Evolutionary conservation across 2,888 invertebrate species (phyloP), one percentile per base, ranked within the genome.

Genomic region (Oscheius onirici): DNA sequence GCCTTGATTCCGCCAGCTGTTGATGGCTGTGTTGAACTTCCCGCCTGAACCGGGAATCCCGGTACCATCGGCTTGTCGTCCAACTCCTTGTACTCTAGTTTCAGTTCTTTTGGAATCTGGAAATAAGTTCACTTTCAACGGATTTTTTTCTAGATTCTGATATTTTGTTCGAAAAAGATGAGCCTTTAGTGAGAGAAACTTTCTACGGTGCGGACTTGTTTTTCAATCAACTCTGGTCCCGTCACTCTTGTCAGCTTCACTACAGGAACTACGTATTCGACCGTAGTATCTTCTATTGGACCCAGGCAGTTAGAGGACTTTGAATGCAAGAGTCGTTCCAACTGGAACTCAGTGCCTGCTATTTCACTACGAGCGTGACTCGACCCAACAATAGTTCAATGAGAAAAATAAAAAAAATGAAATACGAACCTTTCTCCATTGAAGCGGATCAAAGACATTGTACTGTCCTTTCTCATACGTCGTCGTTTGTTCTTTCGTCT

Each of bases 381-480:
- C 13, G 22, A 22, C 22, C 13, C 5, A 52, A 2, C 11, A 55
- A 55, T 60, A 8, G 26, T 43, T 43, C 40, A 41, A 22, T 10
- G 17, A 40, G 8, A 28, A 67, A 15, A 40, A 26, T 26, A 15
- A n/a, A 34, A 13, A 20, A 11, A 22, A 28, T 5, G 15, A 20
- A 26, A 11, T 15, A 58, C 46, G 17, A 51, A 96, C 95, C 91
- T 97, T 97, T 89, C 97, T 92, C 97, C 99, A 99, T 90, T 94
- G 96, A 90, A 95, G 94, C 88, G 95, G 95, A 91, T 99, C 99
- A 90, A 99, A 99, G 91, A 96, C 96, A 91, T 95, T 97, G 91
- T 99, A 99, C 87, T 96, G 97, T 90, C 97, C 97, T 88, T 96
- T 92, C 91, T 99, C 97, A 90, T 95, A 97, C 84, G 94, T 94